phyloP scores from a whole-genome alignment of 2,888 invertebrate genomes.

The Drosophila kanekoi region DNA sequence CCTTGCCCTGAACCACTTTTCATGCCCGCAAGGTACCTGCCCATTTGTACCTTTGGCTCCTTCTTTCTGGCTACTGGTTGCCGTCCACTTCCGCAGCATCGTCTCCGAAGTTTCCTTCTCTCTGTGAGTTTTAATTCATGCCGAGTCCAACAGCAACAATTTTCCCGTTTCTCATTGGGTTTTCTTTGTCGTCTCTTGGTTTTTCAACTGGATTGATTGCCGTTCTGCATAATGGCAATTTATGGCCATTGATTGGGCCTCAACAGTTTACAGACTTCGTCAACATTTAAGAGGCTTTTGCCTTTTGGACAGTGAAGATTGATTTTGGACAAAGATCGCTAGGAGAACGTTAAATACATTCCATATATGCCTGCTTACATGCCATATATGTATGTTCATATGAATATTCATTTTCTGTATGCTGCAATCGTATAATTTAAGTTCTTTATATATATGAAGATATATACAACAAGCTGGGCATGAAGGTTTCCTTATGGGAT shows the following conservation, averaged over 20 bases:
- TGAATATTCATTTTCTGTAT: not conserved
- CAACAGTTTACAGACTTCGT: slow-evolving; percentile 5
- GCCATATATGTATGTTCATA: too few species aligned
- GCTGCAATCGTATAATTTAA: too few species aligned
- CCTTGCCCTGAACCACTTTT: not conserved
- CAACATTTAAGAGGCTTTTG: not conserved
- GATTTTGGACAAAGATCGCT: not conserved
- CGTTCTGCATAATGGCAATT: slow-evolving; percentile 48
- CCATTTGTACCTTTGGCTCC: slow-evolving; percentile 17
- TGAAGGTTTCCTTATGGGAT: too few species aligned
- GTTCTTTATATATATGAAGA: too few species aligned
- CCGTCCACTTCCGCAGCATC: slow-evolving; percentile 3
- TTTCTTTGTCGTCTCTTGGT: slow-evolving; percentile 36
- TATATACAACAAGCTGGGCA: too few species aligned
- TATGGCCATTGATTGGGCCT: slow-evolving; percentile 22
- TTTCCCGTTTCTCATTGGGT: slow-evolving; percentile 64
- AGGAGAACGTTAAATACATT: not conserved
- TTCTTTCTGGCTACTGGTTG: slow-evolving; percentile 29
- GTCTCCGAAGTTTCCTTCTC: slow-evolving; percentile 19
- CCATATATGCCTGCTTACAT: not conserved
- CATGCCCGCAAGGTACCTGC: not conserved
- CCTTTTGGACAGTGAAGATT: not conserved
- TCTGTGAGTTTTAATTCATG: slow-evolving; percentile 33
- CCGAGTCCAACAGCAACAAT: slow-evolving; percentile 43
- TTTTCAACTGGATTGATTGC: slow-evolving; percentile 40